A percentile compares a stretch with the other conserved stretches of the same genome.
phyloP scores from a whole-genome alignment of 2,888 invertebrate species.

The Teleogryllus oceanicus region DNA sequence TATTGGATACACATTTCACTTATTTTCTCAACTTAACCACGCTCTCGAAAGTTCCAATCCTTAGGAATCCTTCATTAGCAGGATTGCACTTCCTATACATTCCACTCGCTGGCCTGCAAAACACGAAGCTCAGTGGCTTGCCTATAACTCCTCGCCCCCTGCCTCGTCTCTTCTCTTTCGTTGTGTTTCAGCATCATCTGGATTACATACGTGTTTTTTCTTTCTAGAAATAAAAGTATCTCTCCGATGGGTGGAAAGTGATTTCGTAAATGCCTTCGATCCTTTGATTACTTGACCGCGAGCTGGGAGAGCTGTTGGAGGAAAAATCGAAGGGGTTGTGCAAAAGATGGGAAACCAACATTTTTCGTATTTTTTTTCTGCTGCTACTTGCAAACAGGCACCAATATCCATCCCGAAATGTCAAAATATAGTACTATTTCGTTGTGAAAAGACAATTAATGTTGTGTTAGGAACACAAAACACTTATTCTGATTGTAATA shows the following conservation, averaged over 20 bases:
- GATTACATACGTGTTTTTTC: background rate
- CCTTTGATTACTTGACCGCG: conserved; percentile 8
- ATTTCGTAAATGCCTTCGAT: background rate
- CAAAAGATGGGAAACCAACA: too few relatives aligned
- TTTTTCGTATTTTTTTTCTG: too few relatives aligned
- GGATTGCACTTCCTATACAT: background rate
- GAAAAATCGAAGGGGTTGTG: background rate
- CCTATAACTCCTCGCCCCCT: background rate
- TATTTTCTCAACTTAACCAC: too few relatives aligned
- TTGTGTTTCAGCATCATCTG: background rate
- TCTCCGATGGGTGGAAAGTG: background rate
- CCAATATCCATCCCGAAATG: too few relatives aligned
- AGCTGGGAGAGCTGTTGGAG: background rate
- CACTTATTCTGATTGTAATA: too few relatives aligned
- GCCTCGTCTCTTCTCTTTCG: background rate
- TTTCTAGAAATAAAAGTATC: background rate
- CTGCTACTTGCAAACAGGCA: too few relatives aligned
- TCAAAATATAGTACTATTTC: too few relatives aligned
- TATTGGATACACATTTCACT: too few relatives aligned
- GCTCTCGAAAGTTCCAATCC: too few relatives aligned
- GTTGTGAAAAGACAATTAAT: too few relatives aligned
- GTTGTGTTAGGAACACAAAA: too few relatives aligned
- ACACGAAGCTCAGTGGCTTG: background rate
- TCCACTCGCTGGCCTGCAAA: background rate
- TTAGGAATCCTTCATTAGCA: background rate